Percentiles rank a stretch among this genome's conserved stretches.
Evolutionary conservation across 2,113 vertebrate species (phyloP).

Genomic region (Epinephelus fuscoguttatus): DNA sequence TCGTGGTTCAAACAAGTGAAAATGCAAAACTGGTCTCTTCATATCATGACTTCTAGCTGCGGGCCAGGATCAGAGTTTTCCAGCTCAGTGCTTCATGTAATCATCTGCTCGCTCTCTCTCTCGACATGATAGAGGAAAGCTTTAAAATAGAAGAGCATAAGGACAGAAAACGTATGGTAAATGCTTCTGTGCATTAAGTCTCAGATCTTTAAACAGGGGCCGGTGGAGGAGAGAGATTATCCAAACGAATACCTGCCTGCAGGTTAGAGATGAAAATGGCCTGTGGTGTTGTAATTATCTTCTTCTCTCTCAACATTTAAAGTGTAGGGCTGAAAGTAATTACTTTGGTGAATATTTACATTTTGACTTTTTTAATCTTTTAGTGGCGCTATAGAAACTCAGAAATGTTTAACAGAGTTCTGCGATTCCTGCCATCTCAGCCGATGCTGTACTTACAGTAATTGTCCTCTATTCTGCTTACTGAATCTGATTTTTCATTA

Average conservation of each 20-base stretch:
- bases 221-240: conserved; percentile 35
- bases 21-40: conserved; percentile 62
- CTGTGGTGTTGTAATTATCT: conserved; percentile 34
- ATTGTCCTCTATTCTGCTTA: too few relatives aligned
- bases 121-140: conserved; percentile 53
- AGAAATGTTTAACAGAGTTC: not conserved
- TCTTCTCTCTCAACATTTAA: conserved; percentile 15
- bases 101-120: conserved; percentile 51
- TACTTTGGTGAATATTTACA: conserved; percentile 48
- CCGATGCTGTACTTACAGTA: too few relatives aligned
- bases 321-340: conserved; percentile 1
- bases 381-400: not conserved
- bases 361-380: conserved; percentile 8
- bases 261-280: conserved; percentile 41
- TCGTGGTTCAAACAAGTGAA: conserved; percentile 56
- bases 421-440: not conserved
- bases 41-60: conserved; percentile 63
- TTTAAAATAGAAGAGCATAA: conserved; percentile 47
- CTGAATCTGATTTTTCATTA: not conserved
- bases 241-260: conserved; percentile 42
- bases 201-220: conserved; percentile 28
- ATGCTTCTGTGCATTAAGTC: not conserved
- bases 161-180: conserved; percentile 38
- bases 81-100: conserved; percentile 65
- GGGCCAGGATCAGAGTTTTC: conserved; percentile 69